Conservation (phyloP, 1,140 invertebrate genomes). For the Drosophila busckii region DNA sequence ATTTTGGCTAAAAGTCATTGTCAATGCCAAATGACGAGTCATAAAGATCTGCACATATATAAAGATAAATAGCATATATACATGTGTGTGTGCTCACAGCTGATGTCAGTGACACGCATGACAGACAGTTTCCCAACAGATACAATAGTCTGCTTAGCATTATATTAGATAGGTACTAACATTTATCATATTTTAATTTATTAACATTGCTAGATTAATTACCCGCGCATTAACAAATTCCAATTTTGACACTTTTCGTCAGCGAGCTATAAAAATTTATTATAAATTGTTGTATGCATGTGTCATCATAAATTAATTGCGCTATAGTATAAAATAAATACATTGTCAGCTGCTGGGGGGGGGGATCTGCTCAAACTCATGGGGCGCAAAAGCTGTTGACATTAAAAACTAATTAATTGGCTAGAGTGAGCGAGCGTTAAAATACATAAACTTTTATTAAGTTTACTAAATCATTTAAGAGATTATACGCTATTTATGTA, state of each 20-base stretch:
- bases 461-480: no score
- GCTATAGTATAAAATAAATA: slow-evolving; percentile 18
- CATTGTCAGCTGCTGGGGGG: slow-evolving; percentile 20
- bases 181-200: slow-evolving; percentile 10
- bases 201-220: slow-evolving; percentile 22
- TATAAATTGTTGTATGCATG: slow-evolving; percentile 31
- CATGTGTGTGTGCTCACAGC: slow-evolving; percentile 44
- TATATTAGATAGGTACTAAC: no score
- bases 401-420: no score
- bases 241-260: slow-evolving; percentile 21
- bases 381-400: neutral
- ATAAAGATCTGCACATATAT: slow-evolving; percentile 28
- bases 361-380: no score
- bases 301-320: slow-evolving; percentile 68
- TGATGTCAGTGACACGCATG: slow-evolving; percentile 67
- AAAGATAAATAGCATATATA: slow-evolving; percentile 12
- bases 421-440: no score
- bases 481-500: no score
- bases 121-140: slow-evolving; percentile 43
- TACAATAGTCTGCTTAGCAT: no score
- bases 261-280: slow-evolving; percentile 28
- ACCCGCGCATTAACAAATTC: slow-evolving; percentile 1
- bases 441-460: no score
- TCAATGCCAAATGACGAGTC: slow-evolving; percentile 73
- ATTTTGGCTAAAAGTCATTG: slow-evolving; percentile 63